These are phyloP conservation scores for Bucco capensis DNA, from an alignment of 2,113 vertebrate species.

Conservation along the genomic window DNA sequence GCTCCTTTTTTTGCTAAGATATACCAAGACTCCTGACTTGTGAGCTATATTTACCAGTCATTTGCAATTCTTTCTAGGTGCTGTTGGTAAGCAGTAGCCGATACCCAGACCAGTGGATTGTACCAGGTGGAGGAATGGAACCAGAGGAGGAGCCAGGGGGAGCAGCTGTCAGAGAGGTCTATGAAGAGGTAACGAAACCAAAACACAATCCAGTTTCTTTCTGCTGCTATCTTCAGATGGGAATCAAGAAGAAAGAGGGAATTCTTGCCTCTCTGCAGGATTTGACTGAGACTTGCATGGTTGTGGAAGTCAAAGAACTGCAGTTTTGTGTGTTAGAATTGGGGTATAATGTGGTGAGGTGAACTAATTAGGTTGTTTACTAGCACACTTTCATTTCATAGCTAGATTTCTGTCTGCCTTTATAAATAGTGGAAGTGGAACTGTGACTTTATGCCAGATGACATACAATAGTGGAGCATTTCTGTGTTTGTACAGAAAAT, in stretches of 20 bases:
- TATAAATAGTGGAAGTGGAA: background rate
- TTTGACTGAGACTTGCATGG: background rate
- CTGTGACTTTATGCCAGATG: background rate
- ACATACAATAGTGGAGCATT: background rate
- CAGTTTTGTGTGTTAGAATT: background rate
- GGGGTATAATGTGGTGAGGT: background rate
- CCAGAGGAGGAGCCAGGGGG: constrained; percentile 88
- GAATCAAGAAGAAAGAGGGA: background rate
- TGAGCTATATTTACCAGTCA: background rate
- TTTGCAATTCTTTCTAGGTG: constrained; percentile 72
- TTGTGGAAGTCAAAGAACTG: background rate
- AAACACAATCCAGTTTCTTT: background rate
- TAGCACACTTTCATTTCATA: background rate
- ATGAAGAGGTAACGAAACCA: constrained; percentile 82
- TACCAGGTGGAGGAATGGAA: constrained; percentile 91
- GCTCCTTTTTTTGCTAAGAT: background rate
- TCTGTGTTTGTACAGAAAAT: background rate
- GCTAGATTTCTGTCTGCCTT: background rate
- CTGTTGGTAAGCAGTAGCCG: constrained; percentile 89
- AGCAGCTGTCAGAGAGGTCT: constrained; percentile 87
- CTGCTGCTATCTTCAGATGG: background rate
- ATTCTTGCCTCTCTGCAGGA: background rate
- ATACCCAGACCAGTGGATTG: constrained; percentile 91
- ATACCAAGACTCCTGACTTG: background rate
- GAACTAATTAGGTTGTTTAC: background rate